Evolutionary conservation across 2,113 vertebrate genomes (phyloP), one percentile per base, ranked within the genome.

Genomic region (Centropus unirufus): DNA sequence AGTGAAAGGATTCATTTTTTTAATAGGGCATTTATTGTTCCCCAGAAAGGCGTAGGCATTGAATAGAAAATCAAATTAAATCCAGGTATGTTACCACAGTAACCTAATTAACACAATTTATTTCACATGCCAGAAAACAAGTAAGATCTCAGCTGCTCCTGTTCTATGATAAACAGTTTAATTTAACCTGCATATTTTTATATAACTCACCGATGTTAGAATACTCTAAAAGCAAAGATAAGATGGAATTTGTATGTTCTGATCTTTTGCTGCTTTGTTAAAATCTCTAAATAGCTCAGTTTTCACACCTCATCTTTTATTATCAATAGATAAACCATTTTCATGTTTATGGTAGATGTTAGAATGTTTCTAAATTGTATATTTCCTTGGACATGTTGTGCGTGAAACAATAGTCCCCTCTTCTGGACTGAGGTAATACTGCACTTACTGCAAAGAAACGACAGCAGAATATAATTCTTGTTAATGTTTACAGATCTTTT

Each of bases 361-460:
- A 83, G 64, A 66, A 70, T 57, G 19, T 61, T 62, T 76, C 40
- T 64, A 9, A 64, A 55, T 8, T 32, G 44, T 17, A 47, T 21
- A 10, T 83, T 66, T 47, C 14, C 39, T 88, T 59, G 39, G 78
- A 39, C 36, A 70, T 77, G 12, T 39, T 61, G 72, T 95, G 66
- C 1, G 1, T 92, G 94, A 90, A 97, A 94, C 98, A 97, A 97
- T 8, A 95, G 81, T 93, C 58, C 97, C 98, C 97, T 89, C 98
- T 98, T 96, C 86, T 93, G 97, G 97, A 36, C 59, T 21, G 39
- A 92, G 57, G 47, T 68, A 90, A 89, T n/a, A 54, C 63, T 96
- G 92, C 96, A 93, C 39, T 52, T 49, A 59, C 7, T 51, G 26
- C 63, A 92, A 72, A 91, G 76, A 87, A 81, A 92, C 15, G 12